These are phyloP conservation scores for Molossus alvarezi DNA, from an alignment of 2,797 vertebrate genomes.

Conservation along the genomic window DNA sequence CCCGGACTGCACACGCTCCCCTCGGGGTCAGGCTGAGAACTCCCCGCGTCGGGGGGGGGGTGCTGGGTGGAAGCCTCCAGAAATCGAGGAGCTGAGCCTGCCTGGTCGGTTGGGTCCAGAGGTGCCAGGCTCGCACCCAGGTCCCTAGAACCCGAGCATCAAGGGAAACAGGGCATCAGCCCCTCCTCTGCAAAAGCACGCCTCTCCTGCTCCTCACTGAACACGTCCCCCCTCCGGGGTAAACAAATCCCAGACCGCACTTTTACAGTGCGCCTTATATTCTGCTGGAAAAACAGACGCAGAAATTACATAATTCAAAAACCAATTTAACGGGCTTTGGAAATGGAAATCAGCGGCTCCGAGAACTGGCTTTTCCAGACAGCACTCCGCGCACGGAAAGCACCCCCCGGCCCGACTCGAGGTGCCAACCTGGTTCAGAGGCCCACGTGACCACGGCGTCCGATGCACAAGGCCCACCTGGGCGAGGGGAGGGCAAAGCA, in stretches of 20 bases:
- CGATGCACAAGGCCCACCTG: fast-evolving
- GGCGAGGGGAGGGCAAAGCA: background rate
- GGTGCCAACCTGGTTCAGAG: background rate
- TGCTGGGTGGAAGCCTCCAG: background rate
- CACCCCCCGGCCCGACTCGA: fast-evolving
- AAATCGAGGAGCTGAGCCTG: fast-evolving
- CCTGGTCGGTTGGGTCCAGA: fast-evolving
- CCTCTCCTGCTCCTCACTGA: background rate
- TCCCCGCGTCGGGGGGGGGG: fast-evolving
- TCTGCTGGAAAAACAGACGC: constrained; percentile 37
- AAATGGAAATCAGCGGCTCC: background rate
- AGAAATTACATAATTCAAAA: constrained; percentile 1
- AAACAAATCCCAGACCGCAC: background rate
- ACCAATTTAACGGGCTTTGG: background rate
- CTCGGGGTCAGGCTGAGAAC: background rate
- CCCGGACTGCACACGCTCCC: fast-evolving
- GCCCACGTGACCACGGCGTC: fast-evolving
- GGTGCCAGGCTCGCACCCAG: fast-evolving
- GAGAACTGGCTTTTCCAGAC: background rate
- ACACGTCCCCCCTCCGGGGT: background rate
- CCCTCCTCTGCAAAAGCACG: fast-evolving
- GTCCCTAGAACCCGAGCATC: background rate
- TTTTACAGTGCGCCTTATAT: constrained; percentile 58
- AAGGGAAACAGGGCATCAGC: fast-evolving
- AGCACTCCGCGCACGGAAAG: background rate